Percentiles rank a stretch among this genome's conserved stretches.
Conservation (phyloP, 2,888 invertebrate species). For the Diloba caeruleocephala region DNA sequence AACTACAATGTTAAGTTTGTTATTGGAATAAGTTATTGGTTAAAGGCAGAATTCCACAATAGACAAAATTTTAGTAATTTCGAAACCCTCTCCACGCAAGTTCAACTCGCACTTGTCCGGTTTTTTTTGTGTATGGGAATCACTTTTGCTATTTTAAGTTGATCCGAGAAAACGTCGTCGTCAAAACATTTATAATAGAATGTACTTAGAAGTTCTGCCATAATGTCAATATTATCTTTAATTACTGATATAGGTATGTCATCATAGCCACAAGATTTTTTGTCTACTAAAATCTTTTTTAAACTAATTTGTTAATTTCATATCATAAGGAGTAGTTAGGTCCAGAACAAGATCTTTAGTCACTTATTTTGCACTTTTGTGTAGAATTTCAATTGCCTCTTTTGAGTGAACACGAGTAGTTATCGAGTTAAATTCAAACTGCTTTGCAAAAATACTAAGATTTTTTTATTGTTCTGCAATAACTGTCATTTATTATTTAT, state of each 20-base stretch:
- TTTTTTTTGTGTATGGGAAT: too few species aligned
- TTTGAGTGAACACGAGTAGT: background rate
- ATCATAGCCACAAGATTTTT: slow-evolving; percentile 19
- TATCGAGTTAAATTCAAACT: slow-evolving; percentile 1
- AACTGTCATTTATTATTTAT: too few species aligned
- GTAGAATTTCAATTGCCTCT: slow-evolving; percentile 1
- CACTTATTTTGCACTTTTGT: slow-evolving; percentile 1
- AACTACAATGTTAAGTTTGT: too few species aligned
- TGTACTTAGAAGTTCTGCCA: slow-evolving; percentile 12
- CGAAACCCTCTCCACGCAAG: too few species aligned
- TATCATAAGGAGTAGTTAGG: slow-evolving; percentile 3
- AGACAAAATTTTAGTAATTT: too few species aligned
- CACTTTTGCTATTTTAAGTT: too few species aligned
- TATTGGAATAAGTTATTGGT: too few species aligned
- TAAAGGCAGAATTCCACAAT: too few species aligned
- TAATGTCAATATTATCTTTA: too few species aligned
- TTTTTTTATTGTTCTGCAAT: slow-evolving; percentile 2
- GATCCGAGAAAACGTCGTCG: too few species aligned
- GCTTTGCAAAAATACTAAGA: slow-evolving; percentile 4
- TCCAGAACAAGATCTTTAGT: slow-evolving; percentile 4
- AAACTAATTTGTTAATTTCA: slow-evolving; percentile 4
- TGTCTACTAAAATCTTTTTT: slow-evolving; percentile 17
- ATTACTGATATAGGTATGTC: too few species aligned
- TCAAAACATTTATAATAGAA: slow-evolving; percentile 23
- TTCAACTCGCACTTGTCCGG: too few species aligned